Evolutionary conservation across 2,888 invertebrate genomes (phyloP).

Genomic region (Crematogaster levior): DNA sequence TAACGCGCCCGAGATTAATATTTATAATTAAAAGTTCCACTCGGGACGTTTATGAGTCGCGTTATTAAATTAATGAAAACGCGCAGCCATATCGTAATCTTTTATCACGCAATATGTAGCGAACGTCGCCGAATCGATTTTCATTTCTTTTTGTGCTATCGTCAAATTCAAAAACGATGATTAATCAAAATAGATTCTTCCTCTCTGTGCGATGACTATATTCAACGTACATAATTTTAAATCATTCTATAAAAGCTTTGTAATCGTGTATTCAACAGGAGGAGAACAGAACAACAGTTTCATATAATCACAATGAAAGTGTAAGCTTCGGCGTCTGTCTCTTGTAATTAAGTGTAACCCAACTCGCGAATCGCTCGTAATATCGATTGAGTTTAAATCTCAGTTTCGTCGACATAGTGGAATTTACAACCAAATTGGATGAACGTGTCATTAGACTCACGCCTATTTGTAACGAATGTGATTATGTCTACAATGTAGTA

Average conservation of each 20-base stretch:
- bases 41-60: slow-evolving; percentile 19
- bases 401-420: background rate
- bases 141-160: background rate
- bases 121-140: slow-evolving; percentile 14
- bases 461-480: background rate
- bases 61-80: slow-evolving; percentile 51
- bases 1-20: slow-evolving; percentile 47
- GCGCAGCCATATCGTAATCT: slow-evolving; percentile 33
- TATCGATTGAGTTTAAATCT: slow-evolving; percentile 32
- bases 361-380: slow-evolving; percentile 47
- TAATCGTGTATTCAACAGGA: background rate
- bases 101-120: slow-evolving; percentile 5
- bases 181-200: background rate
- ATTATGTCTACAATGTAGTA: background rate
- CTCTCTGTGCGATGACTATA: background rate
- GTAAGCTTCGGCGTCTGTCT: slow-evolving; percentile 21
- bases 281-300: background rate
- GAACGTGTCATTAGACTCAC: slow-evolving; percentile 20
- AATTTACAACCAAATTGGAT: slow-evolving; percentile 10
- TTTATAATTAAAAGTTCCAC: slow-evolving; percentile 48
- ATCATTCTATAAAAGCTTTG: slow-evolving; percentile 15
- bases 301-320: slow-evolving; percentile 26
- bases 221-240: background rate
- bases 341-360: slow-evolving; percentile 44
- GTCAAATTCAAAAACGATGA: background rate